These are phyloP conservation scores for Macrotus californicus DNA, from an alignment of 2,113 vertebrate genomes.

Conservation along the genomic window DNA sequence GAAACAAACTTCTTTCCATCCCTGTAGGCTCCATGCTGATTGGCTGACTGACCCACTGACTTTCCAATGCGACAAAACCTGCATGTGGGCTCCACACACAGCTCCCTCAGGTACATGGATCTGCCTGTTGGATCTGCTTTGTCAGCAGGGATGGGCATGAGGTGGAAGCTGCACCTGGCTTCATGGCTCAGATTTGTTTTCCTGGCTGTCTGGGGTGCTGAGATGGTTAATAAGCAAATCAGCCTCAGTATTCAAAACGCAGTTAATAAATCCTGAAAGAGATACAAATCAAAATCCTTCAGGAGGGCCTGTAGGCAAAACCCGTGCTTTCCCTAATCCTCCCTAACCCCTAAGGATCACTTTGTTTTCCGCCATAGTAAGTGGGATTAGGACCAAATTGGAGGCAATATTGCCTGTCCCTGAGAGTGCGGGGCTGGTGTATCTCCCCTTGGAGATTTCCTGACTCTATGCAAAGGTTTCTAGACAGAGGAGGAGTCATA, in stretches of 20 bases:
- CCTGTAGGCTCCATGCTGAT: background rate
- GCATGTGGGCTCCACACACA: background rate
- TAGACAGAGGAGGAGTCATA: background rate
- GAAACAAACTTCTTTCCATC: background rate
- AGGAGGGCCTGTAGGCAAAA: conserved; percentile 30
- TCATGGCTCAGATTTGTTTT: conserved; percentile 16
- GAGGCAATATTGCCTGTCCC: background rate
- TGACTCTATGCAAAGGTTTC: conserved; percentile 37
- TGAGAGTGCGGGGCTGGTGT: background rate
- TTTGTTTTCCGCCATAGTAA: background rate
- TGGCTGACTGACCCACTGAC: background rate
- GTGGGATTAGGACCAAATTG: background rate
- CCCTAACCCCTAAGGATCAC: background rate
- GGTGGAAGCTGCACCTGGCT: background rate
- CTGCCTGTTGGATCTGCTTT: background rate
- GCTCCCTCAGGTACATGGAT: fast-evolving
- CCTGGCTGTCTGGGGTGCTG: background rate
- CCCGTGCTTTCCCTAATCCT: background rate
- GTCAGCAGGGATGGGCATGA: fast-evolving
- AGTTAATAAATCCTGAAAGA: conserved; percentile 13
- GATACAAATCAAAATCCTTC: conserved; percentile 46
- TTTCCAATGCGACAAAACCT: background rate
- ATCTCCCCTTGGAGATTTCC: background rate
- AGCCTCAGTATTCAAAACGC: conserved; percentile 30
- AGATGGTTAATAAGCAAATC: conserved; percentile 23